Base-by-base conservation (phyloP, 2,113 vertebrate genomes). In the Sorex fumeus region DNA sequence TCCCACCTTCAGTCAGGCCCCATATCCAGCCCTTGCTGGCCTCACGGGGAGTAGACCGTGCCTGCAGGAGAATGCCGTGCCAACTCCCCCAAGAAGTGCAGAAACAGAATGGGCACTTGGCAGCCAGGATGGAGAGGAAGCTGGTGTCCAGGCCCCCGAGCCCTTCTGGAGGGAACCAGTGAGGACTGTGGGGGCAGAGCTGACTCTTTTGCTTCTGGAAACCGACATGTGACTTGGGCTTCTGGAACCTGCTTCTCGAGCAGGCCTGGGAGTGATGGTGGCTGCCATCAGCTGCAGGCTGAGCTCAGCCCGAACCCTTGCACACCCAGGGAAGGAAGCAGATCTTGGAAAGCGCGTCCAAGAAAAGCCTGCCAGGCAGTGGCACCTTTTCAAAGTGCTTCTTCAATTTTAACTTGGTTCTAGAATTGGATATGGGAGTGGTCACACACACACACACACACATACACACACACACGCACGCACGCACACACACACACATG, bases 191-290 rank as follows among this genome's bases (percentile, higher is more conserved):
- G 74, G 76, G 40, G 16, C 30, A 88, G 34, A 76, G 71, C 66
- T 75, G 72, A 90, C 83, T 92, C 80, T 93, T 87, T 86, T 87
- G 21, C 25, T 8, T 27, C 71, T 87, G 28, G 57, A 23, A 23
- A 60, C 57, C 23, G 57, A 16, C 21, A 3, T 23, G 18, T 60
- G 57, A 23, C 18, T 60, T 8, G 18, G 21, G 19, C 57, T 60
- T 23, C 57, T 19, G 57, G 3, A 60, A 4, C 57, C 57, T 60
- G 57, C 57, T 7, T 60, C 57, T 16, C 47, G 10, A 50, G 47
- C 47, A 50, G 11, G 47, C 10, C 57, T 23, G 18, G 57, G 18
- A 4, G 57, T 60, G 57, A 60, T 19, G 18, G 57, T 60, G 57
- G 57, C 57, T 16, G 16, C 21, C 18, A 3, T 40, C 13, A 13